Evolutionary conservation across 2,113 vertebrate species (phyloP).

Genomic region (Oncorhynchus kisutch): DNA sequence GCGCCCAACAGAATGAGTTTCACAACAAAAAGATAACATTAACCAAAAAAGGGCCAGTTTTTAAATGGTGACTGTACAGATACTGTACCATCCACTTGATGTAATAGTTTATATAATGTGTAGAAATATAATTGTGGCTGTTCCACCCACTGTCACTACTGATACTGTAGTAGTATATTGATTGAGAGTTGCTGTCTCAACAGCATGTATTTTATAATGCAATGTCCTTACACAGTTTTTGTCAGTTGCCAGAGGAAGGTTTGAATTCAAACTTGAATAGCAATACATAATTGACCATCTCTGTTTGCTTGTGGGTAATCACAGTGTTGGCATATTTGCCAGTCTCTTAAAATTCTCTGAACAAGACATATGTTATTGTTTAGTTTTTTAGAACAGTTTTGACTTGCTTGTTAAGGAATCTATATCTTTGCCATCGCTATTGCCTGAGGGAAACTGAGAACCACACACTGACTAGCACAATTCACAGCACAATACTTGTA

Average conservation of each 20-base stretch:
- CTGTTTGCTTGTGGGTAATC: constrained; percentile 41
- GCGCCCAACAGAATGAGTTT: constrained; percentile 35
- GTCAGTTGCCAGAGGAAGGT: constrained; percentile 30
- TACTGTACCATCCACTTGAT: constrained; percentile 35
- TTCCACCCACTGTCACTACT: constrained; percentile 27
- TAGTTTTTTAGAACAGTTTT: constrained; percentile 27
- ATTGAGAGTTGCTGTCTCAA: constrained; percentile 37
- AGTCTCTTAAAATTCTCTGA: constrained; percentile 7
- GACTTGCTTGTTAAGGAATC: constrained; percentile 40
- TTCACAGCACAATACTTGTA: not conserved
- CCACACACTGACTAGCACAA: not conserved
- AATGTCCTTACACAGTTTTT: constrained; percentile 45
- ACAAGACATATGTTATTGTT: constrained; percentile 29
- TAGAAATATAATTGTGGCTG: constrained; percentile 44
- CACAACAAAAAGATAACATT: constrained; percentile 38
- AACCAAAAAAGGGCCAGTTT: not conserved
- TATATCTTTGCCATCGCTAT: constrained; percentile 26
- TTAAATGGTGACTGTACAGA: constrained; percentile 65
- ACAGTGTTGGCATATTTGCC: constrained; percentile 42
- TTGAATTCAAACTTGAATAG: constrained; percentile 40
- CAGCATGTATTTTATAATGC: constrained; percentile 49
- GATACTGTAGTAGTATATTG: constrained; percentile 19
- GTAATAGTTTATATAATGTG: constrained; percentile 26
- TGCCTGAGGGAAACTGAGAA: constrained; percentile 15
- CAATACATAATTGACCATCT: constrained; percentile 52